Conservation (phyloP, 2,888 invertebrate species). For the Agapostemon virescens region DNA sequence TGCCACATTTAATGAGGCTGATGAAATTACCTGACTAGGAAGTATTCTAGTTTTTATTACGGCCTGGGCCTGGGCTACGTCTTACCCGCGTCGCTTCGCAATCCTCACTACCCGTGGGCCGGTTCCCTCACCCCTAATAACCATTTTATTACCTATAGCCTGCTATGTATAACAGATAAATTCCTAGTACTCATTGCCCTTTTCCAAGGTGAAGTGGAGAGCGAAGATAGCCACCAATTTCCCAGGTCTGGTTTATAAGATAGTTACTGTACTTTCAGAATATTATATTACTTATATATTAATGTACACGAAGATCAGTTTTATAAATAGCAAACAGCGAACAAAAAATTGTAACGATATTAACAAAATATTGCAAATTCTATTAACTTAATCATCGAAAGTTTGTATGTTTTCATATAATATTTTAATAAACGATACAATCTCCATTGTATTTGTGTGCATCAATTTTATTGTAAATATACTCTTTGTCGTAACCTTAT, state of each 20-base stretch:
- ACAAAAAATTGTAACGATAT: conserved; percentile 5
- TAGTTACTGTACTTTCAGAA: conserved; percentile 20
- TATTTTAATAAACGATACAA: conserved; percentile 33
- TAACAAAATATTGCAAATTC: not conserved
- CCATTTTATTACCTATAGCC: too few relatives aligned
- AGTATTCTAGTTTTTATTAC: conserved; percentile 1
- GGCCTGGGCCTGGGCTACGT: not conserved
- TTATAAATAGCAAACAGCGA: not conserved
- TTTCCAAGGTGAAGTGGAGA: not conserved
- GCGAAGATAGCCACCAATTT: not conserved
- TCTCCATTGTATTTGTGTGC: not conserved
- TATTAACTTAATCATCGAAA: not conserved
- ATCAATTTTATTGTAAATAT: not conserved
- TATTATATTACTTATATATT: conserved; percentile 1
- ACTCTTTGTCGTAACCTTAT: not conserved
- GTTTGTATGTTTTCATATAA: conserved; percentile 17
- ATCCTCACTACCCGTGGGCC: too few relatives aligned
- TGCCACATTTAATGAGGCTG: conserved; percentile 18
- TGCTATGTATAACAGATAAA: not conserved
- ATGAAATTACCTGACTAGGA: conserved; percentile 17
- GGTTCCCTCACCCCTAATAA: too few relatives aligned
- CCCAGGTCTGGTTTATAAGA: not conserved
- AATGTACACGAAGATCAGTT: not conserved
- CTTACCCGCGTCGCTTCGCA: too few relatives aligned
- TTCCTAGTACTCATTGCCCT: not conserved